Evolutionary conservation across 2,888 invertebrate genomes (phyloP), one percentile per base, ranked within the genome.

Genomic region (Hylaea fasciaria): DNA sequence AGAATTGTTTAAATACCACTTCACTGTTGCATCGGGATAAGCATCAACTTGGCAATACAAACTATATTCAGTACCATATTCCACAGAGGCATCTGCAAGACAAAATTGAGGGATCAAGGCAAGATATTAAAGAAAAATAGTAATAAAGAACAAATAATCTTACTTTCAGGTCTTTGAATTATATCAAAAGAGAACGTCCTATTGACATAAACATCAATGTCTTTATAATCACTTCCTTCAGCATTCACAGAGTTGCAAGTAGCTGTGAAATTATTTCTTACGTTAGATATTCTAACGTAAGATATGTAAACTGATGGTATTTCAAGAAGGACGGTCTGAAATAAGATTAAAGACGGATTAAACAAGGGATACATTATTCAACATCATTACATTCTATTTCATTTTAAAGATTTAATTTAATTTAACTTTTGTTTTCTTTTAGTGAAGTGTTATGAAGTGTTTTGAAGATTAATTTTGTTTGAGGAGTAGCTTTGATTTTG

Each of bases 1-100:
- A 4, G 77, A 81, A 0, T 77, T 77, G 40, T 91, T 89, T 37
- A 83, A 80, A 43, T 77, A 85, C 91, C 91, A 91, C 58, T 75
- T 78, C 3, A 80, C 71, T 35, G 71, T 72, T 0, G 83, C 86
- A 63, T 82, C 80, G 0, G 91, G 91, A 53, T 87, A 91, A 0
- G 90, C 84, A 0, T 76, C 72, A 0, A 86, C 83, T 76, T 85
- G 71, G 45, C 91, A 91, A 43, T 69, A 73, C 0, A 91, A 61
- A 64, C 69, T 78, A 0, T 82, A 84, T 63, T 85, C 79, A 2
- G 49, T 64, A 0, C 82, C 86, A 40, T 83, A 91, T 70, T 86
- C 82, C 29, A 91, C 74, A 0, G 76, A 77, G 8, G 68, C 67
- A 64, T 87, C 91, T 91, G 71, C n/a, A 77, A 77, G 28, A 9